Percentiles rank a stretch among this genome's conserved stretches.
These are phyloP conservation scores for Bursaphelenchus mucronatus DNA, from an alignment of 1,140 invertebrate species.

Conservation along the genomic window DNA sequence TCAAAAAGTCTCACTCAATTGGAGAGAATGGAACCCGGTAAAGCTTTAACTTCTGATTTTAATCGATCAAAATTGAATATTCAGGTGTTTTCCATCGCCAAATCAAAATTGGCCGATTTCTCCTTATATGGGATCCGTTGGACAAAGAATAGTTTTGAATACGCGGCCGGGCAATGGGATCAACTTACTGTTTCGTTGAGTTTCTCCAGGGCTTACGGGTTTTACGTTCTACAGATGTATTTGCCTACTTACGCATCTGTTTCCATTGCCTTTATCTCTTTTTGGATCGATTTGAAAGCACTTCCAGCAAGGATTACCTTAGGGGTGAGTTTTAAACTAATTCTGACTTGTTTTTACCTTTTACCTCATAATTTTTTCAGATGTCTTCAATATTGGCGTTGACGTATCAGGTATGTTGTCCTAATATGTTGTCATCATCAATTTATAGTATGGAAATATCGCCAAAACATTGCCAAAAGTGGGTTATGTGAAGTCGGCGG, in stretches of 20 bases:
- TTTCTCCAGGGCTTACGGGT: constrained; percentile 62
- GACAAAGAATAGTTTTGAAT: constrained; percentile 53
- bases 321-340: constrained; percentile 45
- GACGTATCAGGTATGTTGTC: constrained; percentile 41
- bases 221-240: constrained; percentile 64
- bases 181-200: constrained; percentile 61
- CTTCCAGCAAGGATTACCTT: constrained; percentile 64
- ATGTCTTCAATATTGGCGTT: constrained; percentile 46
- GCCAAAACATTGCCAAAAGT: constrained; percentile 49
- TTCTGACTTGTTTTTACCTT: neutral
- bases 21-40: constrained; percentile 52
- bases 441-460: constrained; percentile 50
- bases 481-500: constrained; percentile 37
- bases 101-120: constrained; percentile 52
- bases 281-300: constrained; percentile 65
- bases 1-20: constrained; percentile 50
- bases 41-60: neutral
- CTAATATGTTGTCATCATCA: constrained; percentile 1
- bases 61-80: neutral
- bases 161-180: constrained; percentile 44
- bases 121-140: constrained; percentile 46
- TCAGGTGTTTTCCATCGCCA: constrained; percentile 50
- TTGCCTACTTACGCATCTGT: constrained; percentile 63
- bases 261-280: constrained; percentile 63
- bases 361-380: constrained; percentile 15